These are phyloP conservation scores for Silurus lanzhouensis DNA, from an alignment of 2,797 vertebrate species.

Conservation along the genomic window DNA sequence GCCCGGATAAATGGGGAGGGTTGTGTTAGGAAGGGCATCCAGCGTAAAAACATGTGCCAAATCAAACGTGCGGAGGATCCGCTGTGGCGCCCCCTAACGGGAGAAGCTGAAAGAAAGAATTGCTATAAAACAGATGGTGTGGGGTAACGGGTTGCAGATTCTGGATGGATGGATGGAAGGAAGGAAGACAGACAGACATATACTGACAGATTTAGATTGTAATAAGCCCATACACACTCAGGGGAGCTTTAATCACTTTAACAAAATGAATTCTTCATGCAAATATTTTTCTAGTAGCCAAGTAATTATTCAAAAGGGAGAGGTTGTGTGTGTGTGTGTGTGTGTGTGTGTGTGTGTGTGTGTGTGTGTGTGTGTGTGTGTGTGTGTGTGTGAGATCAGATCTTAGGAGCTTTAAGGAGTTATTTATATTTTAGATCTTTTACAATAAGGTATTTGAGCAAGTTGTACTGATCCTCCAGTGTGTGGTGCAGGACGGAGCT, in stretches of 20 bases:
- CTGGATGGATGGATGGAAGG: no score
- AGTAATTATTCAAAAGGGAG: conserved; percentile 16
- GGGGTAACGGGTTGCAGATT: background rate
- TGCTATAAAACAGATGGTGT: background rate
- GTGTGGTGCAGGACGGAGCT: background rate
- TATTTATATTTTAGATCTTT: background rate
- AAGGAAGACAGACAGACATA: background rate
- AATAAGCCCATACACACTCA: background rate
- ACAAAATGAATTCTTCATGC: conserved; percentile 22
- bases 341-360: no score
- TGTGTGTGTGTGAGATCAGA: background rate
- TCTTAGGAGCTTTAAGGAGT: background rate
- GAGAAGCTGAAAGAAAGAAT: no score
- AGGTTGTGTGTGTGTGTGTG: no score
- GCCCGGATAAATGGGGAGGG: no score
- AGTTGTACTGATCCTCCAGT: background rate
- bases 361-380: no score
- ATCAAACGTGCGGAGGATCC: no score
- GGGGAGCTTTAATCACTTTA: conserved; percentile 21
- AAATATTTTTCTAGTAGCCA: background rate
- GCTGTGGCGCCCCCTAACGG: no score
- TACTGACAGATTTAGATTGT: background rate
- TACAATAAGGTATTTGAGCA: background rate
- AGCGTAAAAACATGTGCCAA: no score
- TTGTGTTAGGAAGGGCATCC: no score